Percentiles rank a stretch among this genome's conserved stretches.
Conservation (phyloP, 2,113 vertebrate species). For the Pipra filicauda region DNA sequence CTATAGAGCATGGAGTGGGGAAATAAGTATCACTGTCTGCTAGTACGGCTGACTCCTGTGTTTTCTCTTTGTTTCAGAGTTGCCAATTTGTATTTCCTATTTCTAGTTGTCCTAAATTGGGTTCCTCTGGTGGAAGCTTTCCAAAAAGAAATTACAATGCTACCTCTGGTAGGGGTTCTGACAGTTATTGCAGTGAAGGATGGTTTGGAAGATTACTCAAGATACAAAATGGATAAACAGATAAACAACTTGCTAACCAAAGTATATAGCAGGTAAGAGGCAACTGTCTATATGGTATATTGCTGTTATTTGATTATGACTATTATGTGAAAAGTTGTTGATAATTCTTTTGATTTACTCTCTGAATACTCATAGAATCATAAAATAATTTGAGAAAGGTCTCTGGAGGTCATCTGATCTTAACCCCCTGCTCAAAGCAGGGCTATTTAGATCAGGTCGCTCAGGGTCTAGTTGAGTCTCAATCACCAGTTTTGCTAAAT, state of each 20-base stretch:
- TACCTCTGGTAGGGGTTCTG: conserved; percentile 90
- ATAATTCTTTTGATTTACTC: background rate
- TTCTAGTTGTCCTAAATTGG: conserved; percentile 93
- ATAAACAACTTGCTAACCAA: conserved; percentile 87
- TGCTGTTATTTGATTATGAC: background rate
- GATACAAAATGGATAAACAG: conserved; percentile 88
- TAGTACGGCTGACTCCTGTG: background rate
- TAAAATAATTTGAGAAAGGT: background rate
- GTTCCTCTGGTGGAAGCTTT: conserved; percentile 96
- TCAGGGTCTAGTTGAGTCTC: background rate
- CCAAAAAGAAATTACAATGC: conserved; percentile 97
- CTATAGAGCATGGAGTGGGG: background rate
- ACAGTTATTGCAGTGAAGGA: conserved; percentile 91
- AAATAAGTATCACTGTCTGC: background rate
- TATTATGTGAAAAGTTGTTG: background rate
- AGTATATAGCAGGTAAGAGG: conserved; percentile 87
- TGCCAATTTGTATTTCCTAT: conserved; percentile 96
- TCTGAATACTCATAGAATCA: background rate
- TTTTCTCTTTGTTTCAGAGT: conserved; percentile 74
- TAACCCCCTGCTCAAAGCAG: background rate
- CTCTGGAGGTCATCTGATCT: background rate
- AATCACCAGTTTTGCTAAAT: background rate
- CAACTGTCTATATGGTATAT: background rate
- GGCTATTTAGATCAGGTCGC: background rate
- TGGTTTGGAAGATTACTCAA: conserved; percentile 92